Evolutionary conservation across 2,113 vertebrate species (phyloP), one percentile per base, ranked within the genome.

Genomic region (Petaurus breviceps): DNA sequence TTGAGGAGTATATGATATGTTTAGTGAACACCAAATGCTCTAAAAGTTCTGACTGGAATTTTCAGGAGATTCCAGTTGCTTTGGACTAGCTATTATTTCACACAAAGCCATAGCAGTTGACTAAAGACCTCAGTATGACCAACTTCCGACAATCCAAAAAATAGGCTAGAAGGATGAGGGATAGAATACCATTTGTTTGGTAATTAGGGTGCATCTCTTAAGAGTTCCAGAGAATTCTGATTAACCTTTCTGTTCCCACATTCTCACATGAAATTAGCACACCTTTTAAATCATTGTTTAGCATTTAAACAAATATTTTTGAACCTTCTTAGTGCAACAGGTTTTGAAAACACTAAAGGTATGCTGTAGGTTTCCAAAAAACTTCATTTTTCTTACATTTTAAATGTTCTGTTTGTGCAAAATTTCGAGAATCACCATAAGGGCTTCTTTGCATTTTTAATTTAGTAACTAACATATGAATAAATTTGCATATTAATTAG

Each of bases 401-500:
- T 98, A 99, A 99, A 99, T 99, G 99, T 99, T 99, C 99, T 99
- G 99, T 99, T 99, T 99, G 99, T 99, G 99, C 98, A 99, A 99
- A 99, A 99, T 99, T 99, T 99, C 99, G 99, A 99, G 99, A 99
- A 99, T 99, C 99, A 99, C 99, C 99, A 99, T 99, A 99, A 99
- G 99, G 99, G 99, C 99, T 99, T 99, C 99, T 99, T 99, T 99
- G 99, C 99, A 99, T 99, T 99, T 99, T 99, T 99, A 99, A 99
- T 99, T 99, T 99, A 99, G 99, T 99, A 99, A 99, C 99, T 99
- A 99, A 99, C 99, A 99, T 99, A 99, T 99, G 99, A 99, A 99
- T 99, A 99, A 99, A 99, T 99, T 99, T 99, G 99, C 99, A 99
- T 99, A 99, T 99, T 99, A 99, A 99, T 99, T 99, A 99, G 99